Base-by-base conservation (phyloP, 2,113 vertebrate species). In the Stercorarius parasiticus region DNA sequence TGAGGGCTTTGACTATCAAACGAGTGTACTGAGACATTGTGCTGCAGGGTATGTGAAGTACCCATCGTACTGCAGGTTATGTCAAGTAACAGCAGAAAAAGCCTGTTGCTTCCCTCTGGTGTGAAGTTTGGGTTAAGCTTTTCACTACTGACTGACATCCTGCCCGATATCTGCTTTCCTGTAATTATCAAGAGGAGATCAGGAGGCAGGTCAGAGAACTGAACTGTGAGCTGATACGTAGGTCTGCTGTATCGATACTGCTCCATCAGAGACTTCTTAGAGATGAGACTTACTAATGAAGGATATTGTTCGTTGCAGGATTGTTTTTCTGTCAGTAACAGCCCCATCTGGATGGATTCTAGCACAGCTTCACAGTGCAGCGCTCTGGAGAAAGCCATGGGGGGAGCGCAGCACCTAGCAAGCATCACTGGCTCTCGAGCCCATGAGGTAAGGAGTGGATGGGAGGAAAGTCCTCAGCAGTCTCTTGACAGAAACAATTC, bases 311-410 rank as follows among this genome's bases (percentile, higher is more conserved):
- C 2, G 1, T 84, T 65, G 5, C 97, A 99, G 99, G 94, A 55
- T 53, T 98, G 98, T 73, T 99, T 99, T 96, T 98, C 99, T 2
- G 72, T 99, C 80, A 29, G 50, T 4, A 84, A 99, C 96, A 98
- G 98, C 78, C 99, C 99, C 0, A 96, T 99, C 27, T 99, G 99
- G 99, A 99, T 99, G 99, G 99, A 99, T 97, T 99, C 99, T 55
- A 99, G 99, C 93, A 99, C 98, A 43, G 21, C 92, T 4, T 85
- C 81, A 30, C 98, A 99, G 97, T 99, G 99, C 96, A 86, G 77
- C 5, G 50, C 78, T 6, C 98, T 99, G 81, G 98, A 99, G 97
- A 85, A 96, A 2, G 96, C 98, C 1, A 59, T 98, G 72, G 99
- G 99, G 2, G 99, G 99, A 17, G 98, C 99, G 36, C 98, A 96